These are phyloP conservation scores for Choreutis nemorana DNA, from an alignment of 2,888 invertebrate species.

Conservation along the genomic window DNA sequence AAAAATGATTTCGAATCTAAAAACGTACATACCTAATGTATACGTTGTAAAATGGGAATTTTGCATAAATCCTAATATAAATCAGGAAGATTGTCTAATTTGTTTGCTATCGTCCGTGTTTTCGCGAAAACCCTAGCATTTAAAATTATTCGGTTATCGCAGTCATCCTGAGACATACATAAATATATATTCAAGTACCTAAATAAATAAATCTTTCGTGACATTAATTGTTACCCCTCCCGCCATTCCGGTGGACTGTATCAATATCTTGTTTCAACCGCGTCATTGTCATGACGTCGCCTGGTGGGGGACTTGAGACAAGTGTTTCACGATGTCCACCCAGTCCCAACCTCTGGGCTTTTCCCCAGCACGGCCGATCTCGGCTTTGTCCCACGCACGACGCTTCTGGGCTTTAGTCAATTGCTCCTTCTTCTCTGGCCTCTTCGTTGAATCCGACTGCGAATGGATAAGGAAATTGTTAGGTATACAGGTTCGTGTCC, in stretches of 20 bases:
- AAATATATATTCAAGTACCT: not conserved
- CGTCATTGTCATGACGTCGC: slow-evolving; percentile 32
- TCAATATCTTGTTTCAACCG: too few relatives aligned
- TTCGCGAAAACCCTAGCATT: too few relatives aligned
- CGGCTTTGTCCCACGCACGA: slow-evolving; percentile 85
- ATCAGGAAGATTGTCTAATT: too few relatives aligned
- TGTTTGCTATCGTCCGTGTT: too few relatives aligned
- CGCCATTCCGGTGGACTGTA: not conserved
- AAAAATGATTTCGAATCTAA: too few relatives aligned
- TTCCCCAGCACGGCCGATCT: slow-evolving; percentile 78
- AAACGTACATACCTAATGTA: too few relatives aligned
- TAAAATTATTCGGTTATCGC: too few relatives aligned
- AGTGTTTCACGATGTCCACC: slow-evolving; percentile 96
- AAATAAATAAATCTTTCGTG: not conserved
- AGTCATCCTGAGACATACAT: too few relatives aligned
- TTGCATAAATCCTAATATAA: too few relatives aligned
- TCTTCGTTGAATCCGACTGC: slow-evolving; percentile 52
- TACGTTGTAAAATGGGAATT: too few relatives aligned
- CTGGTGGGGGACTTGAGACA: slow-evolving; percentile 73
- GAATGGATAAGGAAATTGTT: not conserved
- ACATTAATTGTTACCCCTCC: not conserved
- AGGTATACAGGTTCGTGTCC: too few relatives aligned
- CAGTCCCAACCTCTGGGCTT: slow-evolving; percentile 91
- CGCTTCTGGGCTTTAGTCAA: slow-evolving; percentile 92
- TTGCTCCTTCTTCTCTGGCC: slow-evolving; percentile 79